These are phyloP conservation scores for Bolinopsis microptera DNA, from an alignment of 37 sponge, comb jelly and placozoan species.

Conservation along the genomic window DNA sequence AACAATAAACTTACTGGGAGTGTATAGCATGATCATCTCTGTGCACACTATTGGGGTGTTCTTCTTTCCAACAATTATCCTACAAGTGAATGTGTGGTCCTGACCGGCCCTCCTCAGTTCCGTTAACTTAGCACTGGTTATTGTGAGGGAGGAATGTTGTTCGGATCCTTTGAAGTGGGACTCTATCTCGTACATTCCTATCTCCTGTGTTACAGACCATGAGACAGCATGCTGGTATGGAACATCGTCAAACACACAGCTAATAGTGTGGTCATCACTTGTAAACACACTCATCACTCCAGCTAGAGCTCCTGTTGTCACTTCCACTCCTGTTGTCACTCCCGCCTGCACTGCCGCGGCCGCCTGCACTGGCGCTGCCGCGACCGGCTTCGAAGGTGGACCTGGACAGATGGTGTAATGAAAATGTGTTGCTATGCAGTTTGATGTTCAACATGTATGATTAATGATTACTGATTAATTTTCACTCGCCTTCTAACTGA, in stretches of 20 bases:
- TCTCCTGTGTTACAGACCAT: neutral
- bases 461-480: no score
- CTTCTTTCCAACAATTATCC: neutral
- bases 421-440: no score
- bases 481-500: no score
- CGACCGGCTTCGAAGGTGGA: no score
- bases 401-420: no score
- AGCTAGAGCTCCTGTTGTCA: no score
- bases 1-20: neutral
- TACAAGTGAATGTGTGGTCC: neutral
- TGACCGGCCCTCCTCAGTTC: neutral
- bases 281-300: no score
- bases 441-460: no score
- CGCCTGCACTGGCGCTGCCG: no score
- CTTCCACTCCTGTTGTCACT: no score
- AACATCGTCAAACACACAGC: neutral
- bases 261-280: neutral
- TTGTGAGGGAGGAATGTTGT: neutral
- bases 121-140: neutral
- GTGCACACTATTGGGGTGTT: neutral
- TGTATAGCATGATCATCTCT: neutral
- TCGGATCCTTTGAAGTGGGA: neutral
- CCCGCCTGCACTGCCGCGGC: no score
- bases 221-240: neutral
- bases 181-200: neutral